Percentiles rank a stretch among this genome's conserved stretches.
Conservation (phyloP, 2,797 vertebrate species). For the Coregonus ussuriensis region DNA sequence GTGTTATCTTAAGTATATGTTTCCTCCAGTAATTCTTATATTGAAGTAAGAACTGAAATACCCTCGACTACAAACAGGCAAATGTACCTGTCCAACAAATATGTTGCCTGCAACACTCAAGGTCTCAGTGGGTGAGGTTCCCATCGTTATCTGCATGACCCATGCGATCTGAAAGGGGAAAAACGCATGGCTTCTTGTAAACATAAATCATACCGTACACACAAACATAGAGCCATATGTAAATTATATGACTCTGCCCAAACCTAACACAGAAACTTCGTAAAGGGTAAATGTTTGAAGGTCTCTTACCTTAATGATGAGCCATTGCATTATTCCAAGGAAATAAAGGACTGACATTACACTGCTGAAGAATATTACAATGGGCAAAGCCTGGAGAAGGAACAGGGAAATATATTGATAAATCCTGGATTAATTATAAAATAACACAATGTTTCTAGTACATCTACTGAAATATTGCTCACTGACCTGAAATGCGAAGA, state of each 20-base stretch:
- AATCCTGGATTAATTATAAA: background rate
- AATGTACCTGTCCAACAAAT: conserved; percentile 92
- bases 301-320: conserved; percentile 89
- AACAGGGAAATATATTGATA: conserved; percentile 13
- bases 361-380: conserved; percentile 96
- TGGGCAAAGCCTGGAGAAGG: conserved; percentile 82
- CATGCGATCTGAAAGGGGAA: conserved; percentile 85
- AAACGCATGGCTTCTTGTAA: conserved; percentile 32
- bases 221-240: conserved; percentile 20
- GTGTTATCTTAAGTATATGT: background rate
- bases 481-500: conserved; percentile 96
- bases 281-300: background rate
- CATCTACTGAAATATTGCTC: background rate
- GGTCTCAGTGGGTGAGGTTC: conserved; percentile 89
- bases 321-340: conserved; percentile 91
- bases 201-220: background rate
- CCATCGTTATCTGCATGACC: conserved; percentile 92
- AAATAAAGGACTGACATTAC: conserved; percentile 94
- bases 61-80: conserved; percentile 4
- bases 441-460: background rate
- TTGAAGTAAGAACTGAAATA: background rate
- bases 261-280: background rate
- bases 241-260: conserved; percentile 8
- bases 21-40: background rate
- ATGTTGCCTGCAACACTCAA: conserved; percentile 95